Conservation (phyloP, 2,113 vertebrate species). For the Syngnathus typhle region DNA sequence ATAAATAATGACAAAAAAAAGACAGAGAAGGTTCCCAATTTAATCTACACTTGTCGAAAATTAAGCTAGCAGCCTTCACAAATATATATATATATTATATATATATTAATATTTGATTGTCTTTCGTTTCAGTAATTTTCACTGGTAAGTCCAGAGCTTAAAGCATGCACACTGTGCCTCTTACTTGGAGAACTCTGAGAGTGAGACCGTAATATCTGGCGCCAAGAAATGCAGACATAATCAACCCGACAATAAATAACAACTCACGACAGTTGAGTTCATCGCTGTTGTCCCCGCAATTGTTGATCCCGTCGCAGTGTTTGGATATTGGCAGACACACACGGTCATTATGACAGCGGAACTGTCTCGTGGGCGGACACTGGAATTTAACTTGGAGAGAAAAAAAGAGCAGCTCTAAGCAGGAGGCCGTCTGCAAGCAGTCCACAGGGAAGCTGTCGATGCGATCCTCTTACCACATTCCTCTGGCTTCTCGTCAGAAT, state of each 20-base stretch:
- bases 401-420: background rate
- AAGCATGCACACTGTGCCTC: background rate
- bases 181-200: background rate
- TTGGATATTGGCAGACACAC: slow-evolving; percentile 87
- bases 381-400: slow-evolving; percentile 76
- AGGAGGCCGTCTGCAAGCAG: background rate
- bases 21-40: too few relatives aligned
- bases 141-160: background rate
- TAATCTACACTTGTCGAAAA: too few relatives aligned
- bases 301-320: slow-evolving; percentile 84
- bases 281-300: slow-evolving; percentile 91
- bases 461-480: slow-evolving; percentile 79
- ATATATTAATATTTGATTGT: too few relatives aligned
- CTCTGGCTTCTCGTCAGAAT: slow-evolving; percentile 89
- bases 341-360: slow-evolving; percentile 89
- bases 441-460: background rate
- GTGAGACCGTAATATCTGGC: background rate
- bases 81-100: too few relatives aligned
- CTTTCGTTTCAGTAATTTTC: too few relatives aligned
- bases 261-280: slow-evolving; percentile 89
- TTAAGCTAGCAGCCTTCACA: too few relatives aligned
- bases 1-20: background rate
- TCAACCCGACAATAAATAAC: background rate
- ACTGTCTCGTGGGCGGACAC: slow-evolving; percentile 88
- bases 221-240: background rate